Evolutionary conservation across 2,113 vertebrate species (phyloP), one percentile per base, ranked within the genome.

Genomic region (Gobio gobio): DNA sequence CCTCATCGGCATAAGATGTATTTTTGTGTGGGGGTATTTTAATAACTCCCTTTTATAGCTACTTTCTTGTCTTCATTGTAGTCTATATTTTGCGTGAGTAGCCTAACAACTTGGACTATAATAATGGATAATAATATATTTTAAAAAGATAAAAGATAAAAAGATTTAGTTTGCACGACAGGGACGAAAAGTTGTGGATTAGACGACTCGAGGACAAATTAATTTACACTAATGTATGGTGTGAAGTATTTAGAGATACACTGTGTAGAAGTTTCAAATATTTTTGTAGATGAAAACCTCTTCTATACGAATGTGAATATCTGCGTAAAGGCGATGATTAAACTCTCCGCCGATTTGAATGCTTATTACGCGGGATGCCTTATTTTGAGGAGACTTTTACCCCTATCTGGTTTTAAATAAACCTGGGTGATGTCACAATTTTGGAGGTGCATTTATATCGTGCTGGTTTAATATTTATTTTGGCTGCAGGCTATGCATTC

Each of bases 391-490:
- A 40, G 18, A n/a, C 18, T 49, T 10, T 40, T 40, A 6, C 36
- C 40, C 40, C 40, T 40, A 0, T 49, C 1, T 13, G 47, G 29
- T 61, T 77, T 47, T 24, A 51, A 8, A 84, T 58, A n/a, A 1
- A 14, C 16, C 47, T 33, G 18, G 33, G 10, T n/a, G 7, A 70
- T 43, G 22, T 70, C 64, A 68, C 33, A 68, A 1, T 20, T 9
- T 68, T 10, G 7, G 18, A 40, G 33, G 33, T 40, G 8, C 3
- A 7, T 72, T 45, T 45, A 47, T 73, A 24, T 45, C 40, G 5
- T 4, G 2, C 29, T 78, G 75, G n/a, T 79, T 63, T 63, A 9
- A 63, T 63, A 29, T 79, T 18, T 79, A 79, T 63, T 63, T 79
- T 79, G n/a, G 56, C 36, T 58, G 4, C 33, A 58, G 20, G 56